phyloP scores from a whole-genome alignment of 2,113 vertebrate genomes.

The Polypterus senegalus region DNA sequence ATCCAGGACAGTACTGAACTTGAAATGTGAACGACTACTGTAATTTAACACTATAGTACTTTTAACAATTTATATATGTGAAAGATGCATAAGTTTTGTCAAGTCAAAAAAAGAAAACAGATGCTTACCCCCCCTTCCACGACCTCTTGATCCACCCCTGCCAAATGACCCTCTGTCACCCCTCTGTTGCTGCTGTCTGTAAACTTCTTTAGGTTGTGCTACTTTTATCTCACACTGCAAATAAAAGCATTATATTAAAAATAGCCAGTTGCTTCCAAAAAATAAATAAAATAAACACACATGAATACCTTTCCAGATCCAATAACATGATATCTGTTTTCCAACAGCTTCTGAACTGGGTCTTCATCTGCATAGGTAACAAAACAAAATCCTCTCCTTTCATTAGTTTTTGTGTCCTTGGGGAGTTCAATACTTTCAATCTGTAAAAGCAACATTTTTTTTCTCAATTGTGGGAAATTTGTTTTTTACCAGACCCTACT shows the following conservation, averaged over 20 bases:
- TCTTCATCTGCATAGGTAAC: slow-evolving; percentile 73
- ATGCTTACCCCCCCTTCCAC: slow-evolving; percentile 62
- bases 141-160: slow-evolving; percentile 55
- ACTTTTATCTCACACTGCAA: slow-evolving; percentile 79
- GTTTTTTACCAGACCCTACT: too few species aligned
- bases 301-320: slow-evolving; percentile 70
- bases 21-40: too few species aligned
- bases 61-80: too few species aligned
- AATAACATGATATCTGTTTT: slow-evolving; percentile 78
- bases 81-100: too few species aligned
- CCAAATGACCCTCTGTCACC: slow-evolving; percentile 48
- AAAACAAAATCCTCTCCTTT: slow-evolving; percentile 77
- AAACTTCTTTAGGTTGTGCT: slow-evolving; percentile 78
- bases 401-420: slow-evolving; percentile 76
- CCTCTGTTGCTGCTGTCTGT: slow-evolving; percentile 68
- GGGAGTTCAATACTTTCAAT: slow-evolving; percentile 81
- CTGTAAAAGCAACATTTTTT: slow-evolving; percentile 32
- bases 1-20: too few species aligned
- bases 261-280: not conserved
- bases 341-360: slow-evolving; percentile 74
- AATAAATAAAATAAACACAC: not conserved
- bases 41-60: too few species aligned
- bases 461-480: too few species aligned
- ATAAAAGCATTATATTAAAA: slow-evolving; percentile 1
- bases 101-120: not conserved